Conservation (phyloP, 2,113 vertebrate species). For the Paramisgurnus dabryanus region DNA sequence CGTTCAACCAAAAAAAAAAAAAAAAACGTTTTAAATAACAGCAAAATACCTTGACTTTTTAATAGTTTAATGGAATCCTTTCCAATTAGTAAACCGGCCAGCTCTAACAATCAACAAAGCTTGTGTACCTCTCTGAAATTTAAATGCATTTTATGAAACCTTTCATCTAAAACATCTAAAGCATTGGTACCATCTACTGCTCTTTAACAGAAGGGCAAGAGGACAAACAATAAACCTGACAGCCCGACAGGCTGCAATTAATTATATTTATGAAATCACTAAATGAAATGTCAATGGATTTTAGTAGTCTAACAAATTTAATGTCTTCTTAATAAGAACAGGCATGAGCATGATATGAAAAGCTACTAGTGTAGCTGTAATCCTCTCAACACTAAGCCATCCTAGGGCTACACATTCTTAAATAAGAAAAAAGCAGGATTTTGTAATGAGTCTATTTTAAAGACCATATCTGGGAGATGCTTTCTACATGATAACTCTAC, state of each 20-base stretch:
- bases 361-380: not conserved
- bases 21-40: too few species aligned
- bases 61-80: too few species aligned
- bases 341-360: not conserved
- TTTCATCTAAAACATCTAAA: not conserved
- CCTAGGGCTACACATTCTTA: too few species aligned
- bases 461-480: not conserved
- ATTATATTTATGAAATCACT: not conserved
- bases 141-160: too few species aligned
- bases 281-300: conserved; percentile 31
- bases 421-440: too few species aligned
- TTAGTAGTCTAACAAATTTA: conserved; percentile 3
- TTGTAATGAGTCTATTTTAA: not conserved
- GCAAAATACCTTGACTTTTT: too few species aligned
- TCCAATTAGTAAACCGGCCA: too few species aligned
- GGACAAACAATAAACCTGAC: not conserved
- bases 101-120: too few species aligned
- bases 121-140: too few species aligned
- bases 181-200: not conserved
- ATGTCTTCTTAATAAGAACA: not conserved
- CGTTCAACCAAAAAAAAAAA: too few species aligned
- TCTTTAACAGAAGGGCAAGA: not conserved
- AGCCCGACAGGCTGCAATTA: conserved; percentile 7
- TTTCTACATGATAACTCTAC: too few species aligned
- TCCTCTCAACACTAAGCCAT: not conserved